phyloP scores from a whole-genome alignment of 2,888 invertebrate species.

The Tenthredo scrophulariae region DNA sequence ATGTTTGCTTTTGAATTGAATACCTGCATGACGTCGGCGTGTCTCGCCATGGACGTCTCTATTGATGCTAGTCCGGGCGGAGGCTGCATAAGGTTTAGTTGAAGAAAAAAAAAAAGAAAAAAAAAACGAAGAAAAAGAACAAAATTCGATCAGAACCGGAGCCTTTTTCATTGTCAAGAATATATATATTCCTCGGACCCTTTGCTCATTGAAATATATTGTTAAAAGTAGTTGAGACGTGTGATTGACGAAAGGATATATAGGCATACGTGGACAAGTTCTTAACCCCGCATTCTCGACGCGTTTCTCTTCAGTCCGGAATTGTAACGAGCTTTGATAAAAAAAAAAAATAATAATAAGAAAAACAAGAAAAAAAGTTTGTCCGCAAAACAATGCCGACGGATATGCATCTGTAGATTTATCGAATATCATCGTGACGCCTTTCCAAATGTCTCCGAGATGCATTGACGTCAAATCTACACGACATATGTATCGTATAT shows the following conservation, averaged over 20 bases:
- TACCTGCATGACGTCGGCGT: slow-evolving; percentile 44
- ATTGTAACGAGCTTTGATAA: background rate
- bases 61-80: slow-evolving; percentile 35
- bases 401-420: slow-evolving; percentile 6
- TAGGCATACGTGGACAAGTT: slow-evolving; percentile 2
- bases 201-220: slow-evolving; percentile 28
- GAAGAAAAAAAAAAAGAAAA: background rate
- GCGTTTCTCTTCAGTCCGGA: slow-evolving; percentile 12
- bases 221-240: slow-evolving; percentile 38
- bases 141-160: slow-evolving; percentile 18
- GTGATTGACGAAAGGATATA: slow-evolving; percentile 21
- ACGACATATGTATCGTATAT: background rate
- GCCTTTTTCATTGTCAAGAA: slow-evolving; percentile 13
- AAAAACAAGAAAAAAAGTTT: background rate
- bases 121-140: background rate
- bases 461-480: slow-evolving; percentile 4
- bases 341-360: background rate
- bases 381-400: slow-evolving; percentile 1
- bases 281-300: slow-evolving; percentile 24
- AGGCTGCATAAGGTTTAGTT: background rate
- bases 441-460: background rate
- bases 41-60: slow-evolving; percentile 36
- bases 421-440: slow-evolving; percentile 35
- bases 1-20: slow-evolving; percentile 50
- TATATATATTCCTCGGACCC: background rate